Conservation (phyloP, 2,113 vertebrate species). For the Pelvicachromis taeniatus region DNA sequence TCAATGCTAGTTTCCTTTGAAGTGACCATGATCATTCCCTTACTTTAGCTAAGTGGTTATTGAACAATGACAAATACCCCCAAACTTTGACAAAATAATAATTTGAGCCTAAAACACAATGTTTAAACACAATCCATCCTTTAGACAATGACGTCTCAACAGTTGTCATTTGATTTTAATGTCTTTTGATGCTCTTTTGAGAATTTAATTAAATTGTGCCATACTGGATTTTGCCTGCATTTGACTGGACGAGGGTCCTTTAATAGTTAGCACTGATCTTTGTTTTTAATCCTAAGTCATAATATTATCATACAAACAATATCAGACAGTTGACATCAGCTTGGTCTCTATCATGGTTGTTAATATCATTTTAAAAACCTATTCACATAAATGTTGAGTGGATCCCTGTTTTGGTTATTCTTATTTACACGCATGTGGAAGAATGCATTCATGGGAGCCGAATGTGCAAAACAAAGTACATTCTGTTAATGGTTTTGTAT, state of each 20-base stretch:
- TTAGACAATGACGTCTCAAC: background rate
- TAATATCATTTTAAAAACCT: background rate
- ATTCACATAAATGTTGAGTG: background rate
- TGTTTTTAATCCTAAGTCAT: background rate
- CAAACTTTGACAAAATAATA: background rate
- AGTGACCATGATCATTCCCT: background rate
- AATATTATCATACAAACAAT: background rate
- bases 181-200: background rate
- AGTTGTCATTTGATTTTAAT: background rate
- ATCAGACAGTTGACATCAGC: background rate
- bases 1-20: background rate
- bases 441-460: background rate
- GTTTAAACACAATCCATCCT: background rate
- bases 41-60: background rate
- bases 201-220: background rate
- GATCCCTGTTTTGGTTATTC: fast-evolving
- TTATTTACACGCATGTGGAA: background rate
- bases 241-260: background rate
- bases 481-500: background rate
- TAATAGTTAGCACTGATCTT: background rate
- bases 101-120: background rate
- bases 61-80: background rate
- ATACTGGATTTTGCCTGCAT: background rate
- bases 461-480: background rate
- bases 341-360: background rate